Percentiles rank a stretch among this genome's conserved stretches.
phyloP scores from a whole-genome alignment of 2,797 vertebrate genomes.

The Enteromius argenteus region DNA sequence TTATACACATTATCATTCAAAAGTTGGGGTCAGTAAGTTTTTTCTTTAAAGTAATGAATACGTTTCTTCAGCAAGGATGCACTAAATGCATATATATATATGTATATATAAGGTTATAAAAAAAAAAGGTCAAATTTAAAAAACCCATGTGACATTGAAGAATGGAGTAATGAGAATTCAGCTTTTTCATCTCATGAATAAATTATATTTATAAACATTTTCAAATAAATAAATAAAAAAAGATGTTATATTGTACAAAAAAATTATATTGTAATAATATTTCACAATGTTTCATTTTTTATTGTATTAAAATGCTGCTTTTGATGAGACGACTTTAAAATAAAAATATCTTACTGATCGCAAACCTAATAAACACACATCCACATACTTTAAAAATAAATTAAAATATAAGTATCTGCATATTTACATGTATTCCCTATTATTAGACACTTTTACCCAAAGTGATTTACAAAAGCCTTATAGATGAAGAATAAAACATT shows the following conservation, averaged over 20 bases:
- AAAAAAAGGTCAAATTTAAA: no score
- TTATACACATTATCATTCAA: neutral
- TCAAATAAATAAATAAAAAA: no score
- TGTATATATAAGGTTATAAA: no score
- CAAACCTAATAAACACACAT: neutral
- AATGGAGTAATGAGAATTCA: neutral
- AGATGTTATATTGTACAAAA: no score
- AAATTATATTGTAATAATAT: neutral
- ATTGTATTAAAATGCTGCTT: neutral
- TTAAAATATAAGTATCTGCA: conserved; percentile 13
- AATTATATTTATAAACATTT: neutral
- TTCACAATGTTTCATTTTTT: neutral
- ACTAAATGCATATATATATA: neutral
- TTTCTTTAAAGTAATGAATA: neutral
- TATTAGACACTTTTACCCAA: neutral
- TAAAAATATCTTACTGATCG: neutral
- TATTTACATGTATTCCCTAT: neutral
- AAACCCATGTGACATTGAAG: neutral
- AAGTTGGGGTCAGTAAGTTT: neutral
- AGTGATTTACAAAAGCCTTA: conserved; percentile 12
- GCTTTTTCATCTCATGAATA: neutral
- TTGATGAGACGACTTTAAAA: neutral
- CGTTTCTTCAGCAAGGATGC: neutral
- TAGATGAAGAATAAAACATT: conserved; percentile 15
- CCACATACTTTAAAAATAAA: neutral